Evolutionary conservation across 2,888 invertebrate genomes (phyloP), one percentile per base, ranked within the genome.

Genomic region (Oligia fasciuncula): DNA sequence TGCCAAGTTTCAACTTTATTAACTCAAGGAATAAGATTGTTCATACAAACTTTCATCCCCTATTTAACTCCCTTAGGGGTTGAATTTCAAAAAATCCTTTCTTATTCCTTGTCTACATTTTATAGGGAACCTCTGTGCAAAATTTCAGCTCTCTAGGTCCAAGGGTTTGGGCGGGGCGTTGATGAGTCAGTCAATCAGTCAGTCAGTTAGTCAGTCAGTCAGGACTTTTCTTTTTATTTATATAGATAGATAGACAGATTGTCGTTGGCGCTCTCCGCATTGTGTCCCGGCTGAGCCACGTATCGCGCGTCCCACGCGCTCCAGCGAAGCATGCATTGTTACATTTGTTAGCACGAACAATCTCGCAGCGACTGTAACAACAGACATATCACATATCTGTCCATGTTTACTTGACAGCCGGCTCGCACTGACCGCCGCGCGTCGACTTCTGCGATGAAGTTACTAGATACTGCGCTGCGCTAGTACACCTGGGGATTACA

Each of bases 201-300:
- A 29, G 29, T 29, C 29, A 29, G 29, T 29, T 29, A 29, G 29
- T 29, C 29, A 29, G 29, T 29, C 29, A 29, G 29, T 29, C 29
- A 29, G 29, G 29, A 29, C 1, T 29, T 29, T 29, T 29, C 29
- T 29, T 29, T 29, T 29, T 29, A 29, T 29, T 29, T 29, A 29
- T 29, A 29, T 29, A 29, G 29, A 29, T 29, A 29, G 29, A 29
- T 29, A 29, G 29, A 29, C 1, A 29, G 29, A 75, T 9, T 43
- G 23, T 51, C 46, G 17, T 71, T 23, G 51, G 67, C 17, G 73
- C 54, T 68, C 13, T 17, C 63, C 6, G 35, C 46, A 43, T 54
- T 75, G 77, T 62, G 9, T n/a, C 17, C n/a, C 57, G 17, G 46
- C 54, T 69, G 71, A 72, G 60, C 17, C 29, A 6, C 35, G 35